Conservation (phyloP, 2,888 invertebrate genomes). For the Dromius quadrimaculatus region DNA sequence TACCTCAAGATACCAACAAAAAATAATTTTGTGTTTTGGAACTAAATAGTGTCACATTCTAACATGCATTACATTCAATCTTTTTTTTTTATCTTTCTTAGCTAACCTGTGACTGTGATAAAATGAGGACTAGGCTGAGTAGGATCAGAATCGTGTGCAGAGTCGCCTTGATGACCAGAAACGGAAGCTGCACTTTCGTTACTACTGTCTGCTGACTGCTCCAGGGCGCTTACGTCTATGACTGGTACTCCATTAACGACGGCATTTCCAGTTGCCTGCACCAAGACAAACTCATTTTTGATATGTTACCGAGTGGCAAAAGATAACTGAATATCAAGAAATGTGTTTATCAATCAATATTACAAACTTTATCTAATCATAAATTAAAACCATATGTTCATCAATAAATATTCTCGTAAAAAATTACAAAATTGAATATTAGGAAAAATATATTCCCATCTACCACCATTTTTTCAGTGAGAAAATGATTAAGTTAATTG, state of each 20-base stretch:
- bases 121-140: constrained; percentile 71
- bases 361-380: constrained; percentile 47
- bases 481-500: too few relatives aligned
- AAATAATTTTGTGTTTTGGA: constrained; percentile 4
- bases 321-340: constrained; percentile 24
- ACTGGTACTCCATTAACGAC: constrained; percentile 66
- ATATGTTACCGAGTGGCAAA: constrained; percentile 5
- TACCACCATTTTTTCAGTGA: too few relatives aligned
- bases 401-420: constrained; percentile 17
- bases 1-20: constrained; percentile 12
- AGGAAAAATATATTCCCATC: too few relatives aligned
- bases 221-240: constrained; percentile 68
- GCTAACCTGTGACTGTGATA: constrained; percentile 80
- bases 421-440: constrained; percentile 15
- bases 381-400: constrained; percentile 39
- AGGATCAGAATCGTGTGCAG: constrained; percentile 68
- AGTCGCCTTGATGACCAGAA: constrained; percentile 67
- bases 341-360: constrained; percentile 28
- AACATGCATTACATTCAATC: constrained; percentile 43
- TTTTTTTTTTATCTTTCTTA: constrained; percentile 5
- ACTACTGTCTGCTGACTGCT: constrained; percentile 71
- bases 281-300: background rate
- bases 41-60: constrained; percentile 2
- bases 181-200: constrained; percentile 70
- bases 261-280: constrained; percentile 50